Percentiles rank a stretch among this genome's conserved stretches.
Evolutionary conservation across 2,797 vertebrate genomes (phyloP).

Genomic region (Serranus cabrilla): DNA sequence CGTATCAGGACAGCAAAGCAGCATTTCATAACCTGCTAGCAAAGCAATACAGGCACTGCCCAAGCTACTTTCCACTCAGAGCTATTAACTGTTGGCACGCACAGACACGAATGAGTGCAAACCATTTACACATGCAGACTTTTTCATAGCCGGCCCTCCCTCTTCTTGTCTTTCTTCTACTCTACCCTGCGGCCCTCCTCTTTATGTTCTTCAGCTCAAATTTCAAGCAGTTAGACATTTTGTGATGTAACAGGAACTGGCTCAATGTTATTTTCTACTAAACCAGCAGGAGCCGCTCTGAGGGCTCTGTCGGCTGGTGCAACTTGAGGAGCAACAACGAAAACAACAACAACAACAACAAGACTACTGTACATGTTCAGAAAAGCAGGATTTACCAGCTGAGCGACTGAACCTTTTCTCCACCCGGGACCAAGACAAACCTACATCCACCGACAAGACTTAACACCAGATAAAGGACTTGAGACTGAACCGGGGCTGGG

Average conservation of each 20-base stretch:
- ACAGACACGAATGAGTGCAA: background rate
- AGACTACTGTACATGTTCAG: background rate
- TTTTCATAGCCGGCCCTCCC: background rate
- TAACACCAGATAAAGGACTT: too few relatives aligned
- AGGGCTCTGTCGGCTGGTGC: background rate
- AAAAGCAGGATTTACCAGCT: too few relatives aligned
- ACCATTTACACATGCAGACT: background rate
- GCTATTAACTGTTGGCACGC: background rate
- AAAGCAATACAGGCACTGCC: background rate
- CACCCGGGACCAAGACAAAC: too few relatives aligned
- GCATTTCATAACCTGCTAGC: conserved; percentile 18
- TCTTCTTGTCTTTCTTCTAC: conserved; percentile 13
- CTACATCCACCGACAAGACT: too few relatives aligned
- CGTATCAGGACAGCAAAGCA: background rate
- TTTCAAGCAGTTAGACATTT: conserved; percentile 56
- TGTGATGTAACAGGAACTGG: conserved; percentile 32
- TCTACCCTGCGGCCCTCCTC: conserved; percentile 27
- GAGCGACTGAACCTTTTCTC: too few relatives aligned
- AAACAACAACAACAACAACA: conserved; percentile 2
- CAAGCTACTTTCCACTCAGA: background rate
- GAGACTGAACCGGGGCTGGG: too few relatives aligned
- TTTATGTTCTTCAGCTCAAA: conserved; percentile 55
- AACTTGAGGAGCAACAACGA: background rate
- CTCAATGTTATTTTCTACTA: conserved; percentile 12
- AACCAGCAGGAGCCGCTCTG: conserved; percentile 51